Evolutionary conservation across 2,888 invertebrate genomes (phyloP), one percentile per base, ranked within the genome.

Genomic region (Nomada ruficornis): DNA sequence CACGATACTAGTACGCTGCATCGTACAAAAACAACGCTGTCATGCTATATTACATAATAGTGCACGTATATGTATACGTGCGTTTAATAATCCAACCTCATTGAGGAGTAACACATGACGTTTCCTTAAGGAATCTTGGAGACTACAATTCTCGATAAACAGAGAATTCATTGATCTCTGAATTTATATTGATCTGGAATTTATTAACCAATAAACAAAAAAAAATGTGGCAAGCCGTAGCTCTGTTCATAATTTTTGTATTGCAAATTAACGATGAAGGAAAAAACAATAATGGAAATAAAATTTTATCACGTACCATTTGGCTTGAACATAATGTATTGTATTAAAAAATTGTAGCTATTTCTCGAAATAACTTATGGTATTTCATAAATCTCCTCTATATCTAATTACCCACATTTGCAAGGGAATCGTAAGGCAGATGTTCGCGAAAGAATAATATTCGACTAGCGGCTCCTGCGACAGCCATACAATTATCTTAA

Each of bases 401-500:
- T 36, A 36, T 0, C 0, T 36, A 36, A 36, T 36, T 36, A 36
- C 36, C 36, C 5, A 36, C 36, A 36, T 36, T 36, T 36, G 7
- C 36, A 36, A 36, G 7, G 36, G 36, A 36, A 36, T 7, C 36
- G 7, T 36, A 36, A 36, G 36, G 36, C 20, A 57, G 20, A 57
- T 57, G 23, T 4, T 23, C 20, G 13, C 3, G 23, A 15, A 36
- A 26, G 23, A 64, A 26, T 50, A 26, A 50, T 13, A 50, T 47
- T 50, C 47, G 47, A 50, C n/a, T 9, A 20, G 20, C 9, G 50
- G 5, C 23, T 47, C 15, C 63, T 50, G 47, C 47, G 47, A 47
- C 44, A 26, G n/a, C 70, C 59, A 50, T 52, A 68, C 77, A 72
- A 80, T 81, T 76, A 85, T 84, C 69, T 68, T 50, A 65, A 52